These are phyloP conservation scores for Diloba caeruleocephala DNA, from an alignment of 2,888 invertebrate species.

Conservation along the genomic window DNA sequence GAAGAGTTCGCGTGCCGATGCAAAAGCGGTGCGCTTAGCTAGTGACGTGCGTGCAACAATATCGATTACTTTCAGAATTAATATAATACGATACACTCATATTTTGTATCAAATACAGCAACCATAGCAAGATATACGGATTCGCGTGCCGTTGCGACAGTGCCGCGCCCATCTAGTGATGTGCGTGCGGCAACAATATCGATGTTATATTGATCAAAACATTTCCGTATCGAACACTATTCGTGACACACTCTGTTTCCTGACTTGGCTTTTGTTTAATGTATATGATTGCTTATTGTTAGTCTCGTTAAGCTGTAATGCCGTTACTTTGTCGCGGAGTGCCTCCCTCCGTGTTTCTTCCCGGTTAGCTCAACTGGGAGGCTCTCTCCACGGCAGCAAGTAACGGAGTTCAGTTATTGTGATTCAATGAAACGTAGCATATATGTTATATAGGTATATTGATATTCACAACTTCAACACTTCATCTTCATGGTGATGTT, in stretches of 20 bases:
- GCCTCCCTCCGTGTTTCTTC: too few relatives aligned
- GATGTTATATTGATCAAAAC: constrained; percentile 67
- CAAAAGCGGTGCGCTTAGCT: background rate
- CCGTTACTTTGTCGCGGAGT: too few relatives aligned
- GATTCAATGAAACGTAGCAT: too few relatives aligned
- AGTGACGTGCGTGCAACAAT: constrained; percentile 44
- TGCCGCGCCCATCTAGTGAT: constrained; percentile 77
- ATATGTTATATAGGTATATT: too few relatives aligned
- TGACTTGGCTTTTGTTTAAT: constrained; percentile 46
- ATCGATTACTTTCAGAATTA: constrained; percentile 54
- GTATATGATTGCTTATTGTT: constrained; percentile 2
- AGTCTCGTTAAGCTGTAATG: too few relatives aligned
- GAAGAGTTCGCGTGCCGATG: background rate
- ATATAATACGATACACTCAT: constrained; percentile 56
- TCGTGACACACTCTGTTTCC: constrained; percentile 62
- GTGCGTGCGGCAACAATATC: constrained; percentile 75
- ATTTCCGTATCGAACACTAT: constrained; percentile 67
- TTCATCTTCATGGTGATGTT: too few relatives aligned
- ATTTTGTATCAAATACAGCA: constrained; percentile 25
- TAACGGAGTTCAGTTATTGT: too few relatives aligned
- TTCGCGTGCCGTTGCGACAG: constrained; percentile 83
- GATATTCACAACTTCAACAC: too few relatives aligned
- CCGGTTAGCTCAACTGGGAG: too few relatives aligned
- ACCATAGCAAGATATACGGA: constrained; percentile 52
- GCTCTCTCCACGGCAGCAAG: too few relatives aligned